Evolutionary conservation across 2,888 invertebrate genomes (phyloP).

Genomic region (Shargacucullia verbasci): DNA sequence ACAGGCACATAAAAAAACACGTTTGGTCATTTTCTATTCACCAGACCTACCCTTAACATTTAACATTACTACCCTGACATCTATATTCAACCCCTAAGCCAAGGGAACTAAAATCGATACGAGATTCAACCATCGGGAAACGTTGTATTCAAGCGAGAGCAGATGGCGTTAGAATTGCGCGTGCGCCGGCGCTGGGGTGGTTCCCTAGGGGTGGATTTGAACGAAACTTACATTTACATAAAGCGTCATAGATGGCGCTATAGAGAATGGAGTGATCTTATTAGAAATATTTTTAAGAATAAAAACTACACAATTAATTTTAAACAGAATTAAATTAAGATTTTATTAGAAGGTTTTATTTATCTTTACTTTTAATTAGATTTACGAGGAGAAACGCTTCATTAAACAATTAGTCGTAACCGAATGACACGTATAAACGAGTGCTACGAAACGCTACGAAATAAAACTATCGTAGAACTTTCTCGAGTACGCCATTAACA

Average conservation of each 20-base stretch:
- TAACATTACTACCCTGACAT: slow-evolving; percentile 63
- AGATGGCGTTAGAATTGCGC: slow-evolving; percentile 71
- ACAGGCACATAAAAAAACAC: not conserved
- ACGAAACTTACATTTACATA: slow-evolving; percentile 8
- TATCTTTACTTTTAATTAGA: not conserved
- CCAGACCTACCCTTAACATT: slow-evolving; percentile 39
- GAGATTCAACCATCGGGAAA: slow-evolving; percentile 38
- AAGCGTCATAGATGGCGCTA: slow-evolving; percentile 44
- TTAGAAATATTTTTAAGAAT: not conserved
- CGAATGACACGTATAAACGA: slow-evolving; percentile 23
- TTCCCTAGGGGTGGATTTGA: slow-evolving; percentile 36
- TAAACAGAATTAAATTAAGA: no score
- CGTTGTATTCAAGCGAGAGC: slow-evolving; percentile 34
- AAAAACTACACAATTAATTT: no score
- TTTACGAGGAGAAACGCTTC: slow-evolving; percentile 5
- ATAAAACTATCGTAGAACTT: slow-evolving; percentile 38
- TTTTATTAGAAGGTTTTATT: no score
- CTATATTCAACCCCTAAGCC: slow-evolving; percentile 69
- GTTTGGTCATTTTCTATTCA: not conserved
- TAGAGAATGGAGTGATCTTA: not conserved
- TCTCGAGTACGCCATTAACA: slow-evolving; percentile 31
- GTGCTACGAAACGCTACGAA: slow-evolving; percentile 28
- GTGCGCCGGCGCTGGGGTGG: slow-evolving; percentile 47
- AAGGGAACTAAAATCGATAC: slow-evolving; percentile 67
- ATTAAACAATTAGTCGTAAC: slow-evolving; percentile 23